Conservation (phyloP, 2,888 invertebrate species). For the Craniophora ligustri region DNA sequence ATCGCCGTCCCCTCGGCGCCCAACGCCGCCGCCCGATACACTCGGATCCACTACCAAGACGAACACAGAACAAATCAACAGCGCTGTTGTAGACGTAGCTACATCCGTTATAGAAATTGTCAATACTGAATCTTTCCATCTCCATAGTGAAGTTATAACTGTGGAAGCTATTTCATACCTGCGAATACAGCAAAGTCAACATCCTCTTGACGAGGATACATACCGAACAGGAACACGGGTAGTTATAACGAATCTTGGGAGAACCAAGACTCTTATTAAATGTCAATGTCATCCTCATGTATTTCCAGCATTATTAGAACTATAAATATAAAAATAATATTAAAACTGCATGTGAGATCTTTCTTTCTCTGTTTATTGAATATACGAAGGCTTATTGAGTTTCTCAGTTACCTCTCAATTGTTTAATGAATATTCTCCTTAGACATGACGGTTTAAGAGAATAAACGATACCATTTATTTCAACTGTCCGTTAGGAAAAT, state of each 20-base stretch:
- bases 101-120: constrained; percentile 31
- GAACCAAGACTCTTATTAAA: too few relatives aligned
- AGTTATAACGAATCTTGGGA: too few relatives aligned
- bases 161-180: constrained; percentile 17
- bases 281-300: too few relatives aligned
- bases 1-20: constrained; percentile 81
- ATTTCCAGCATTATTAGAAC: constrained; percentile 9
- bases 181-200: constrained; percentile 1
- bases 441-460: constrained; percentile 23
- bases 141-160: constrained; percentile 22
- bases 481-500: constrained; percentile 16
- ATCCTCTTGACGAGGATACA: constrained; percentile 10
- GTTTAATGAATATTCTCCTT: constrained; percentile 14
- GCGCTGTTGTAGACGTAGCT: constrained; percentile 30
- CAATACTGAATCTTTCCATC: constrained; percentile 30
- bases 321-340: constrained; percentile 8
- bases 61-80: constrained; percentile 44
- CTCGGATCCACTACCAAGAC: constrained; percentile 37
- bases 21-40: constrained; percentile 57
- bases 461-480: constrained; percentile 18
- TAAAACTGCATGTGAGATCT: constrained; percentile 10
- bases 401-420: constrained; percentile 20
- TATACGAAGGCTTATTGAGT: neutral
- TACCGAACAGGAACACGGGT: neutral
- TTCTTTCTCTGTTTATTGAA: constrained; percentile 12